A percentile compares a stretch with the other conserved stretches of the same genome.
Evolutionary conservation across 2,888 invertebrate species (phyloP).

Genomic region (Acleris emargana): DNA sequence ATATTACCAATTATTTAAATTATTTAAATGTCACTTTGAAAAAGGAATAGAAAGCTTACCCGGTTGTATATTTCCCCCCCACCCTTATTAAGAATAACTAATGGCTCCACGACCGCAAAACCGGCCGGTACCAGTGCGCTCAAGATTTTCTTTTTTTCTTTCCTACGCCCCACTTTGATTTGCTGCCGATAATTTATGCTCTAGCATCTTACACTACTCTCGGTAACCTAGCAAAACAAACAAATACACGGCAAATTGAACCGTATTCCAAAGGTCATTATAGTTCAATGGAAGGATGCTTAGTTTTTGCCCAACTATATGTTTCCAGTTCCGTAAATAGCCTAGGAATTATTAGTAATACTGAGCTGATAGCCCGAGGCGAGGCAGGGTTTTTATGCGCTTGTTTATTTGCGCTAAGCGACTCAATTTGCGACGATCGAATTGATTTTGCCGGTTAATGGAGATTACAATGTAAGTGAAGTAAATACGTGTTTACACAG

Average conservation of each 20-base stretch:
- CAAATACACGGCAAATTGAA: not conserved
- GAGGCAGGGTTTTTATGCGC: conserved; percentile 11
- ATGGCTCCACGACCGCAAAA: conserved; percentile 23
- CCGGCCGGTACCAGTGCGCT: conserved; percentile 20
- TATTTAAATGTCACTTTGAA: not conserved
- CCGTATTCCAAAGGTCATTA: not conserved
- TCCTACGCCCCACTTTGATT: conserved; percentile 33
- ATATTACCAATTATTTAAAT: not conserved
- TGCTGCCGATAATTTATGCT: conserved; percentile 31
- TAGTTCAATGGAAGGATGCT: not conserved
- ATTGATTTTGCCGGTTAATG: not conserved
- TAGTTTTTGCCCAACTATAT: not conserved
- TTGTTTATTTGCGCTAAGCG: conserved; percentile 10
- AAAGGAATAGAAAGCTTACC: conserved; percentile 3
- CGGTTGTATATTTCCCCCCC: conserved; percentile 9
- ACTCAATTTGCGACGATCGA: conserved; percentile 1
- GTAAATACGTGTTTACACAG: too few species aligned
- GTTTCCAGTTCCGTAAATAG: conserved; percentile 9
- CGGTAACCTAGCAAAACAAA: not conserved
- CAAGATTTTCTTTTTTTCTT: conserved; percentile 17
- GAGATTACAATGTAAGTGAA: not conserved
- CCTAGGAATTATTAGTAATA: conserved; percentile 15
- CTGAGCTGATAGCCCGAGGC: conserved; percentile 11
- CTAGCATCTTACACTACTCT: conserved; percentile 13
- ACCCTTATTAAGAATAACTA: conserved; percentile 29